Conservation (phyloP, 2,797 vertebrate species). For the Smutsia temminckii region DNA sequence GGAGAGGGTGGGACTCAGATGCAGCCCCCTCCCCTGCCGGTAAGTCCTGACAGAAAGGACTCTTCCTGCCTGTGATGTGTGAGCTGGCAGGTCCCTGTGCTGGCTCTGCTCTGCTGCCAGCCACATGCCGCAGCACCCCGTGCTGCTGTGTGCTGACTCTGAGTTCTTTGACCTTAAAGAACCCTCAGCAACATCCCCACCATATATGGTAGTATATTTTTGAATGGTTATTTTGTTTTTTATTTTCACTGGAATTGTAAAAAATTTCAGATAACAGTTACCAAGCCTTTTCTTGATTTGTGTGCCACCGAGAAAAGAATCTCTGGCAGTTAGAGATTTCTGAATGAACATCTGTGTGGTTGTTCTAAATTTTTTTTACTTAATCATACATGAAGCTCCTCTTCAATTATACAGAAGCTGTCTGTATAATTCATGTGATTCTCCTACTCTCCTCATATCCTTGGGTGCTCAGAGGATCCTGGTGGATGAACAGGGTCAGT, state of each 20-base stretch:
- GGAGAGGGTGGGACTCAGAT: background rate
- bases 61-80: background rate
- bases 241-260: background rate
- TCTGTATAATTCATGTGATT: background rate
- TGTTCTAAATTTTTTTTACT: background rate
- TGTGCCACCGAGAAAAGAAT: background rate
- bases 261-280: background rate
- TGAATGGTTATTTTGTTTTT: background rate
- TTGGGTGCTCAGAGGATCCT: background rate
- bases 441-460: background rate
- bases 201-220: background rate
- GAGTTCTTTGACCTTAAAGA: background rate
- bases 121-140: fast-evolving
- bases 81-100: background rate
- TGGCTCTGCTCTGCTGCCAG: background rate
- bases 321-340: background rate
- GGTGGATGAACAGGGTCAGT: background rate
- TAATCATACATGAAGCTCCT: background rate
- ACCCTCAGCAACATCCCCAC: background rate
- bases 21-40: background rate
- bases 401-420: background rate
- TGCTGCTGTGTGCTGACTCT: background rate
- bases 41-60: background rate
- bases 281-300: background rate
- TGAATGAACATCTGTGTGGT: background rate